Base-by-base conservation (phyloP, 2,797 vertebrate genomes). In the Phrynocephalus forsythii region DNA sequence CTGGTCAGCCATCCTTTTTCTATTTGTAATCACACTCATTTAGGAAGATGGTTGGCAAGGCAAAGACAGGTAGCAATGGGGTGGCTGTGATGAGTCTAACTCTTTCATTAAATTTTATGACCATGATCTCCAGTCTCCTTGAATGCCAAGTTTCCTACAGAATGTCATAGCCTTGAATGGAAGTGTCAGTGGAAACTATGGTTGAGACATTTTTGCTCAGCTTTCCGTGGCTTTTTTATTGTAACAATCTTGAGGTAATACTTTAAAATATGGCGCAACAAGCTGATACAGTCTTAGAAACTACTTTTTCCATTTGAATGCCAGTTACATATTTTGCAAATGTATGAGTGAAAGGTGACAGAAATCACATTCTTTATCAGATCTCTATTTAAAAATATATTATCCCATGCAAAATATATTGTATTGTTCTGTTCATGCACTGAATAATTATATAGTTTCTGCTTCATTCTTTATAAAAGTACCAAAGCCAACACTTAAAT, bases 21-120 rank as follows among this genome's bases (percentile, higher is more conserved):
- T 93, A 90, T 93, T 94, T 94, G 86, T 90, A 94, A 92, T 93
- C 89, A 88, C 89, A 72, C 90, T 93, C 89, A 92, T 90, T 87
- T 86, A 30, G 90, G 86, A 1, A 75, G 20, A 90, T 83, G 89
- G 90, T 86, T 93, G 83, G 86, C 84, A 50, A 78, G 67, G 30
- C 73, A 92, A 91, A 90, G 87, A 85, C 88, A 93, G 90, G 89
- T 93, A 92, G 82, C 24, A 87, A 90, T 38, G 78, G 30, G 10
- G 38, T 44, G 5, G 38, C 5, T 3, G 38, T 44, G 38, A n/a
- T 82, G 89, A 93, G 87, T 11, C 0, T 75, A 78, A 13, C 80
- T 90, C 38, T 67, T 78, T 92, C 63, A 9, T 50, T 79, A 30
- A 81, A 88, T 90, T 92, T 93, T 87, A 75, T 87, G 85, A 84